Conservation (phyloP, 35 echinoderm and acorn worm genomes). For the Strongylocentrotus purpuratus region DNA sequence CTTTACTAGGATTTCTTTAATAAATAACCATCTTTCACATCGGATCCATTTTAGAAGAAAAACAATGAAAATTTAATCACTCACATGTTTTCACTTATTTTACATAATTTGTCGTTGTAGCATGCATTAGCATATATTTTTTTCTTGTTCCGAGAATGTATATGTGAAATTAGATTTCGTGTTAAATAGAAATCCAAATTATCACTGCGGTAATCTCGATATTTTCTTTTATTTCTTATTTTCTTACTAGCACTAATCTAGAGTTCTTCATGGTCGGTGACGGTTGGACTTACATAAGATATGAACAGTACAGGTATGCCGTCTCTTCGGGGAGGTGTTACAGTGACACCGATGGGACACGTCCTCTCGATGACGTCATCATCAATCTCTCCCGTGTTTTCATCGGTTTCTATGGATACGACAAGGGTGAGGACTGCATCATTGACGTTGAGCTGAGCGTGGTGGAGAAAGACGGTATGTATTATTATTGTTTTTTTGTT, state of each 20-base stretch:
- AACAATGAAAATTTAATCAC: no score
- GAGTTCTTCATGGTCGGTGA: background rate
- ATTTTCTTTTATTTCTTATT: background rate
- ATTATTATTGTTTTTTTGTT: no score
- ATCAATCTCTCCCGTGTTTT: background rate
- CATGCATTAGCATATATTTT: no score
- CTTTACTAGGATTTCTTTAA: no score
- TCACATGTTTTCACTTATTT: no score
- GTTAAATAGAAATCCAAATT: no score
- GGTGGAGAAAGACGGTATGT: background rate
- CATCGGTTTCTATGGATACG: background rate
- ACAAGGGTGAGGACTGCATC: background rate
- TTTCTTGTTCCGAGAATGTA: no score
- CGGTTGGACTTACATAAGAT: background rate
- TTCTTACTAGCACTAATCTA: background rate
- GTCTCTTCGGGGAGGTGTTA: background rate
- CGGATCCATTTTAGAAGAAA: no score
- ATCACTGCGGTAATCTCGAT: no score
- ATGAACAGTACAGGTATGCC: background rate
- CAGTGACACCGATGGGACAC: background rate
- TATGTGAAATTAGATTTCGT: no score
- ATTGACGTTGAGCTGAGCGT: background rate
- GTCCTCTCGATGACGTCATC: background rate
- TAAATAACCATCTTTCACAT: no score
- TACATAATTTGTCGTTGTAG: no score